Conservation (phyloP, 2,113 vertebrate species). For the Ardeotis arabs region DNA sequence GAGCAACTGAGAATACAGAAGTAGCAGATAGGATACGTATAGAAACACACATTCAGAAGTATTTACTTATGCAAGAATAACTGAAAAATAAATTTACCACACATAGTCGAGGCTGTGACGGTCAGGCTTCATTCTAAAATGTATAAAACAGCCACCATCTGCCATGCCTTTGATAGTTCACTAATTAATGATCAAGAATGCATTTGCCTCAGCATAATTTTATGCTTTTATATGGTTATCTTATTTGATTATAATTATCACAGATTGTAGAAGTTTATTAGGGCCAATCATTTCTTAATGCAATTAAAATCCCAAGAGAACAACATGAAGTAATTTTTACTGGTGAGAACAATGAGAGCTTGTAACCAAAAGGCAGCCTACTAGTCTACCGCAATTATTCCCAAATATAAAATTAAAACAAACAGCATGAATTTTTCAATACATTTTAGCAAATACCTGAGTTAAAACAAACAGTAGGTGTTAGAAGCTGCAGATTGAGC, state of each 20-base stretch:
- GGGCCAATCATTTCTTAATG: conserved; percentile 74
- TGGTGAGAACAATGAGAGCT: conserved; percentile 63
- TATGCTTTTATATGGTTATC: conserved; percentile 70
- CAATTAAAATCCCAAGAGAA: conserved; percentile 75
- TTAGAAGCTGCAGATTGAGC: background rate
- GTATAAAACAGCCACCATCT: conserved; percentile 36
- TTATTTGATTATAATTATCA: conserved; percentile 80
- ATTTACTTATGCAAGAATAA: background rate
- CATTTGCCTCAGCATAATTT: conserved; percentile 70
- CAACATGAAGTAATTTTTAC: conserved; percentile 70
- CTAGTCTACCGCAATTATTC: conserved; percentile 54
- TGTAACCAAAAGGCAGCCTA: conserved; percentile 58
- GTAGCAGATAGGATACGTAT: background rate
- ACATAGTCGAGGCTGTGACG: background rate
- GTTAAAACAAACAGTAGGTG: conserved; percentile 13
- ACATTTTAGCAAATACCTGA: conserved; percentile 15
- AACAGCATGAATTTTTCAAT: conserved; percentile 33
- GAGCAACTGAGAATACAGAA: background rate
- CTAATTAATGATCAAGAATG: conserved; percentile 76
- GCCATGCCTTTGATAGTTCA: conserved; percentile 56
- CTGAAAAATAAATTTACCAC: background rate
- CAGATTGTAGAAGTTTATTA: conserved; percentile 76
- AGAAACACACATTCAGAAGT: background rate
- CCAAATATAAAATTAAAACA: conserved; percentile 67
- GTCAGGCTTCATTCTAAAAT: conserved; percentile 20